Conservation (phyloP, 1,140 invertebrate genomes). For the Subanguina moxae region DNA sequence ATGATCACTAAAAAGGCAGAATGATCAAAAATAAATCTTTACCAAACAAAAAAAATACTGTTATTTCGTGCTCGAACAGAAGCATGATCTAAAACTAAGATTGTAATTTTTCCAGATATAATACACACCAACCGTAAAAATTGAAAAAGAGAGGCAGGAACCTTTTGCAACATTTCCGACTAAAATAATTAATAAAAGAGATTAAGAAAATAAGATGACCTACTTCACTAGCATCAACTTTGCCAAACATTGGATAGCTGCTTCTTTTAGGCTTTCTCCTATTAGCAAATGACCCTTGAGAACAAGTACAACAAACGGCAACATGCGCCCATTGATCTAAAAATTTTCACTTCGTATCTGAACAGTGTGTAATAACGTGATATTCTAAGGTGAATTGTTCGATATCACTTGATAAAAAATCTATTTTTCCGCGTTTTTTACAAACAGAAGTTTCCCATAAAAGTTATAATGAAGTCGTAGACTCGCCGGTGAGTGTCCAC, state of each 20-base stretch:
- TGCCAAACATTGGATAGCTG: constrained; percentile 19
- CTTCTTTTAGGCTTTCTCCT: constrained; percentile 18
- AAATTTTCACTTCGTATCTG: not conserved
- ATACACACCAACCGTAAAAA: constrained; percentile 3
- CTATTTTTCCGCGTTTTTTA: too few relatives aligned
- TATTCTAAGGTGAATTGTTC: too few relatives aligned
- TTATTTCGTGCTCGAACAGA: constrained; percentile 32
- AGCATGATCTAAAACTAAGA: constrained; percentile 12
- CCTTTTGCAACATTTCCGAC: constrained; percentile 26
- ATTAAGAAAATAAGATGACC: not conserved
- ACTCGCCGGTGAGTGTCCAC: too few relatives aligned
- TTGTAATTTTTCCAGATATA: too few relatives aligned
- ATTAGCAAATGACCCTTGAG: constrained; percentile 20
- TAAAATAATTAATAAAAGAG: constrained; percentile 21
- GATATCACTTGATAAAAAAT: too few relatives aligned
- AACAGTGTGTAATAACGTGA: too few relatives aligned
- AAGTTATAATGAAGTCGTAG: too few relatives aligned
- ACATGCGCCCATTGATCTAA: constrained; percentile 18
- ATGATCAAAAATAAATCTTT: too few relatives aligned
- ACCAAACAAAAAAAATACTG: not conserved
- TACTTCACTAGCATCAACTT: constrained; percentile 35
- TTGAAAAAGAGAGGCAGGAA: constrained; percentile 25
- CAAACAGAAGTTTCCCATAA: too few relatives aligned
- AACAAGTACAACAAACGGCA: constrained; percentile 21
- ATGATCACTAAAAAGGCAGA: constrained; percentile 18